Conservation (phyloP, 1,140 invertebrate genomes). For the Phortica variegata region DNA sequence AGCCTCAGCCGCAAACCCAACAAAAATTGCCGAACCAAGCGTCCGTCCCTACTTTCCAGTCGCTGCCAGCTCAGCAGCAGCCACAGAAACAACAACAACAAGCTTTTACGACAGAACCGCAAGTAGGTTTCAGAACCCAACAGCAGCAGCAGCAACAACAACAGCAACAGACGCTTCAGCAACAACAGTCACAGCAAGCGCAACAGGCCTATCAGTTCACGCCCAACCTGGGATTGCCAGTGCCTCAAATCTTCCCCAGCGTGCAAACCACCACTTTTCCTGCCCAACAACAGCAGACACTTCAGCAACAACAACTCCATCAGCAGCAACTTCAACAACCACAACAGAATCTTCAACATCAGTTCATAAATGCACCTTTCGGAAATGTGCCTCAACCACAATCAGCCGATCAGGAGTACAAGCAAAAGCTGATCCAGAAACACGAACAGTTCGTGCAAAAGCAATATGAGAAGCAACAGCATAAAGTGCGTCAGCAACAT, state of each 20-base stretch:
- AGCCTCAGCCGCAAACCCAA: constrained; percentile 36
- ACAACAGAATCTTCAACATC: constrained; percentile 57
- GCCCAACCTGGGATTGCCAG: constrained; percentile 39
- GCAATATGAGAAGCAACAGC: constrained; percentile 68
- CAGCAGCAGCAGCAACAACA: constrained; percentile 59
- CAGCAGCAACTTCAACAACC: constrained; percentile 51
- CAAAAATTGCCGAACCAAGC: constrained; percentile 43
- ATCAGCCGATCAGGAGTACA: constrained; percentile 60
- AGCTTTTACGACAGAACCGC: constrained; percentile 8
- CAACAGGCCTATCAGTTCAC: constrained; percentile 38
- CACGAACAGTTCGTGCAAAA: constrained; percentile 70
- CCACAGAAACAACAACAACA: constrained; percentile 21
- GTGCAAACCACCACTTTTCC: constrained; percentile 53
- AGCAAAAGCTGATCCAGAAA: constrained; percentile 68
- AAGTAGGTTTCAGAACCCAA: not conserved
- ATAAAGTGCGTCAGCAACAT: constrained; percentile 67
- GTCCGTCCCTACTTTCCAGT: constrained; percentile 46
- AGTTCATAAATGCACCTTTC: constrained; percentile 57
- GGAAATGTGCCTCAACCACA: constrained; percentile 37
- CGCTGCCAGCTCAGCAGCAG: constrained; percentile 21
- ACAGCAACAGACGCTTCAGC: constrained; percentile 54
- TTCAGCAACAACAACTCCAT: constrained; percentile 57
- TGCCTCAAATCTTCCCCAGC: constrained; percentile 46
- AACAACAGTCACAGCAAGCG: constrained; percentile 26
- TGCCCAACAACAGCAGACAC: constrained; percentile 41